These are phyloP conservation scores for Aphodius granarius DNA, from an alignment of 2,888 invertebrate species.

Conservation along the genomic window DNA sequence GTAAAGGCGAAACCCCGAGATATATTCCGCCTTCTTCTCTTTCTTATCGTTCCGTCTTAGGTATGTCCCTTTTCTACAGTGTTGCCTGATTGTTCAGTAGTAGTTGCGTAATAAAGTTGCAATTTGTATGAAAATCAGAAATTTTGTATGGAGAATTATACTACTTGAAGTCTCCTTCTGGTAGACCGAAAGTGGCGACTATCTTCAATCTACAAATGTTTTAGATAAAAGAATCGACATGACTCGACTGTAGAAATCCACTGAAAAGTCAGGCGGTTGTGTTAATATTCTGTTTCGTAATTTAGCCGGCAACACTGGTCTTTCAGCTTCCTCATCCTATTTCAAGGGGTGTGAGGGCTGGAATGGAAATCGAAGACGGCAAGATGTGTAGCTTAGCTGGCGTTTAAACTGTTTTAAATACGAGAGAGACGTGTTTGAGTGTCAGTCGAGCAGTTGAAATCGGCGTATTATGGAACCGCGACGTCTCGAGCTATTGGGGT, in stretches of 20 bases:
- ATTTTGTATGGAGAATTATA: too few relatives aligned
- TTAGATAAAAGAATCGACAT: neutral
- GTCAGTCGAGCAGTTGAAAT: neutral
- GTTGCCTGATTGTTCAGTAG: neutral
- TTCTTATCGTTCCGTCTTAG: neutral
- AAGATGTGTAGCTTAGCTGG: neutral
- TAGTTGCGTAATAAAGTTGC: neutral
- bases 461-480: neutral
- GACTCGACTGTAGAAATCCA: neutral
- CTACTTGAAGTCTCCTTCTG: neutral
- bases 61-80: neutral
- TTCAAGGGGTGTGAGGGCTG: neutral
- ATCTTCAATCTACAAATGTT: too few relatives aligned
- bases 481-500: neutral
- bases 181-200: too few relatives aligned
- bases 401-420: neutral
- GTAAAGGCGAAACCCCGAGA: slow-evolving; percentile 14
- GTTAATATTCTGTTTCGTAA: neutral
- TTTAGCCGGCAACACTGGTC: neutral
- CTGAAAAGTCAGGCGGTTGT: neutral
- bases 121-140: too few relatives aligned
- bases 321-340: neutral
- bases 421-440: neutral
- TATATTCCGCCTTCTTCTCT: slow-evolving; percentile 1
- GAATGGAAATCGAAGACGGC: neutral